A percentile compares a stretch with the other conserved stretches of the same genome.
phyloP scores from a whole-genome alignment of 2,797 vertebrate genomes.

The Cossypha polioptera region DNA sequence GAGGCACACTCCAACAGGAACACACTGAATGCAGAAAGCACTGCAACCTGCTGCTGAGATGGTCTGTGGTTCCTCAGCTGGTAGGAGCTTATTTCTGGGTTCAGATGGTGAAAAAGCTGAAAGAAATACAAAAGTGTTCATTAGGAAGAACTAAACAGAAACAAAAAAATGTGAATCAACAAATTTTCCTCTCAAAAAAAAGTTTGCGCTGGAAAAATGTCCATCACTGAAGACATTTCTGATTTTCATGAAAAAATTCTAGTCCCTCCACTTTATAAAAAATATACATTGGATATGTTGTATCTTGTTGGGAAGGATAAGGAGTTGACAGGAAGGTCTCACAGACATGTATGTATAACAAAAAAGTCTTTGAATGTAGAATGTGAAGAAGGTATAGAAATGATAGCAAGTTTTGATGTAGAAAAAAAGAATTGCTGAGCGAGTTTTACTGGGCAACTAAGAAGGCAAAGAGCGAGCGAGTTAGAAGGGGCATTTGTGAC shows the following conservation, averaged over 20 bases:
- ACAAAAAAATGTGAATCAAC: background rate
- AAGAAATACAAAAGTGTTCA: background rate
- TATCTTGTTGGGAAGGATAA: background rate
- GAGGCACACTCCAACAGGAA: background rate
- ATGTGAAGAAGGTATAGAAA: too few relatives aligned
- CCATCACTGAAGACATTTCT: background rate
- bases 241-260: background rate
- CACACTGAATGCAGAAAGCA: fast-evolving
- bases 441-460: too few relatives aligned
- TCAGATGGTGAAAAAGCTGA: background rate
- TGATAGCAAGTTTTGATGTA: too few relatives aligned
- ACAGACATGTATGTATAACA: too few relatives aligned
- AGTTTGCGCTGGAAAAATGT: background rate
- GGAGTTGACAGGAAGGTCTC: too few relatives aligned
- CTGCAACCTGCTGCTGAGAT: too few relatives aligned
- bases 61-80: background rate
- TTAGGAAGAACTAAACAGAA: background rate
- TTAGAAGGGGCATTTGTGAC: too few relatives aligned
- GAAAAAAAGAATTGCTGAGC: too few relatives aligned
- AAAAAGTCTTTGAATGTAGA: too few relatives aligned
- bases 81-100: background rate
- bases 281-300: background rate
- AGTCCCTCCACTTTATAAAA: background rate
- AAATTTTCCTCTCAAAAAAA: background rate
- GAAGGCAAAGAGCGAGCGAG: too few relatives aligned